phyloP scores from a whole-genome alignment of 2,113 vertebrate genomes.

The Meriones unguiculatus region DNA sequence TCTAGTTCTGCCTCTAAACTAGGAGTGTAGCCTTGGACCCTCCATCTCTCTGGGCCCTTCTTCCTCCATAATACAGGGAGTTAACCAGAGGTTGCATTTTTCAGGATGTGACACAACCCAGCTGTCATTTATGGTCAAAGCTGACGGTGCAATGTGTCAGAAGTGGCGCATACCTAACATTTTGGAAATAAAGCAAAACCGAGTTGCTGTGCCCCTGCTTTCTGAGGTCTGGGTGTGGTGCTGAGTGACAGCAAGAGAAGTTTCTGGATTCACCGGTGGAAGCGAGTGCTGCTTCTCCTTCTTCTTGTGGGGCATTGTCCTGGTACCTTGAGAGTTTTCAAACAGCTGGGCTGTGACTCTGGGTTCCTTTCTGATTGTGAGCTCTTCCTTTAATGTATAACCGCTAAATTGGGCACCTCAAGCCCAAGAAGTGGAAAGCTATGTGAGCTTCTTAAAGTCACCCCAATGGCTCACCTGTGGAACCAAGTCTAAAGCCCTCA shows the following conservation, averaged over 20 bases:
- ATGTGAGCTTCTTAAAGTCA: not conserved
- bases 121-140: not conserved
- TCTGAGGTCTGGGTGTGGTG: not conserved
- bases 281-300: not conserved
- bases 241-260: not conserved
- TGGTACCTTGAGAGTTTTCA: not conserved
- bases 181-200: not conserved
- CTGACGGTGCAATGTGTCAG: not conserved
- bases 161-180: not conserved
- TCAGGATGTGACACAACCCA: not conserved
- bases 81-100: not conserved
- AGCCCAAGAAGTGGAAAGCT: not conserved
- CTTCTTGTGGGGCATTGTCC: not conserved
- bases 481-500: not conserved
- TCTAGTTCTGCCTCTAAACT: not conserved
- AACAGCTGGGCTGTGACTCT: not conserved
- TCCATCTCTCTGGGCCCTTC: not conserved
- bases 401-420: not conserved
- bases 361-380: not conserved
- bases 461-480: not conserved
- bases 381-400: not conserved
- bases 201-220: not conserved
- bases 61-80: not conserved
- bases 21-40: not conserved
- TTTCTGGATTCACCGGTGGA: not conserved